Evolutionary conservation across 2,113 vertebrate species (phyloP), one percentile per base, ranked within the genome.

Genomic region (Lethenteron reissneri): DNA sequence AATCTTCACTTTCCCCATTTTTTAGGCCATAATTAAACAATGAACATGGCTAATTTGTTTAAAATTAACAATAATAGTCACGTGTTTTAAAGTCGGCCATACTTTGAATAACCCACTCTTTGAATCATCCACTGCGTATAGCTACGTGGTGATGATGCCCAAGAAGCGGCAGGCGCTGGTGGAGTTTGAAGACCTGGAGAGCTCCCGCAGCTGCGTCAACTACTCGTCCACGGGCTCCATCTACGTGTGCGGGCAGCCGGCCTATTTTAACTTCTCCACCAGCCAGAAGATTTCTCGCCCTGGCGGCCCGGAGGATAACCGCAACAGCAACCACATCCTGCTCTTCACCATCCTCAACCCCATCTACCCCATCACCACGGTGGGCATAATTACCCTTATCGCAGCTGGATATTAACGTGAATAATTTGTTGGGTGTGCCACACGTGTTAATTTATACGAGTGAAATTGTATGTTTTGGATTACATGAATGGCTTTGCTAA

Each of bases 231-330:
- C 70, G 15, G 70, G 70, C 14, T 70, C 72, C 3, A 70, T 73
- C 25, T 73, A 73, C 3, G 72, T 73, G 13, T 58, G 64, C 5
- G 70, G 72, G 8, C 72, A 73, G 57, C 72, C 69, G 58, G 72
- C 72, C 70, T 73, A 73, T 12, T 25, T 73, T 56, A 70, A 57
- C 21, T 73, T 73, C 56, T 73, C 72, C 69, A 73, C 72, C 14
- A 73, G 72, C 56, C 72, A 73, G 72, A 73, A 73, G 69, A 73
- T 73, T n/a, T 68, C 72, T 19, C 57, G 72, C 9, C 72, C 70
- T 15, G 72, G 59, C 3, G 68, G 57, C 10, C 10, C 21, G 10
- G 72, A 73, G 2, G 72, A 73, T 68, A 25, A 25, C 14, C 58
- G 57, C 25, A 73, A 73, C 17, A 71, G 68, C 72, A 73, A 71